These are phyloP conservation scores for Xanthia icteritia DNA, from an alignment of 2,888 invertebrate species.

Conservation along the genomic window DNA sequence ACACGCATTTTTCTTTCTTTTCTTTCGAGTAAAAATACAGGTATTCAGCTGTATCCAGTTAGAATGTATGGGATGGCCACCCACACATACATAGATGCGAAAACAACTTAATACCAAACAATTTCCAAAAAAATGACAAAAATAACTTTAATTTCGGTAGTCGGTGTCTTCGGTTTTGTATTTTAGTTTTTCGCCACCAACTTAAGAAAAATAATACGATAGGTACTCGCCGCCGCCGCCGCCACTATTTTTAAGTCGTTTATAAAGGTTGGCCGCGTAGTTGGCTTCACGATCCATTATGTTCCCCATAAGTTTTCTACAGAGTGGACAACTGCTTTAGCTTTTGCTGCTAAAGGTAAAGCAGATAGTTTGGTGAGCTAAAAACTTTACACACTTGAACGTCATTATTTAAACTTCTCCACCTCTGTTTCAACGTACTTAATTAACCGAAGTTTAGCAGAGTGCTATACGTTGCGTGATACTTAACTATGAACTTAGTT, in stretches of 20 bases:
- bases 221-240: background rate
- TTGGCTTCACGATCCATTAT: background rate
- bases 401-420: constrained; percentile 9
- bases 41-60: background rate
- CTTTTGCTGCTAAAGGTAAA: background rate
- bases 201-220: background rate
- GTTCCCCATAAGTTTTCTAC: background rate
- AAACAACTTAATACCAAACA: background rate
- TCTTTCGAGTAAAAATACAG: background rate
- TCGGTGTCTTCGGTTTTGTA: background rate
- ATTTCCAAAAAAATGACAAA: background rate
- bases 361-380: background rate
- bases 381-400: constrained; percentile 27
- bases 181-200: background rate
- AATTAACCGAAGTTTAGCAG: constrained; percentile 42
- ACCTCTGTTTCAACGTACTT: constrained; percentile 2
- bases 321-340: background rate
- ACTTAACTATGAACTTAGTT: constrained; percentile 48
- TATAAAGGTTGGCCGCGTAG: background rate
- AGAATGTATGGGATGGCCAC: no score
- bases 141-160: background rate
- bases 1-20: no score
- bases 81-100: background rate
- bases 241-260: background rate
- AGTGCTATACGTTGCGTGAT: constrained; percentile 48